phyloP scores from a whole-genome alignment of 1,140 invertebrate species.

The Proales similis region DNA sequence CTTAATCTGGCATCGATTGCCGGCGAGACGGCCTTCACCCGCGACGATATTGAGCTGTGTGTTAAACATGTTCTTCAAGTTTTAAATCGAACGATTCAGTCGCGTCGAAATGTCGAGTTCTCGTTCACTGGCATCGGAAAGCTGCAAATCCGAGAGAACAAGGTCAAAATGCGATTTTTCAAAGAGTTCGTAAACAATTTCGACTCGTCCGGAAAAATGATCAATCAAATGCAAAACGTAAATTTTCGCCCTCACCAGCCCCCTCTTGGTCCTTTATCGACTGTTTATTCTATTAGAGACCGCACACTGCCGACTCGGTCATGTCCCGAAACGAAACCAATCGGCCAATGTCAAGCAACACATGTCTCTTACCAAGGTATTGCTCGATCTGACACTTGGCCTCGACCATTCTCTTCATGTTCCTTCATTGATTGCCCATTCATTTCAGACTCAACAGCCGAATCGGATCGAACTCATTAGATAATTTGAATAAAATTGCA shows the following conservation, averaged over 20 bases:
- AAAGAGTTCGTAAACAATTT: constrained; percentile 51
- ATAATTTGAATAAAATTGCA: background rate
- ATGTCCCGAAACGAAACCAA: constrained; percentile 45
- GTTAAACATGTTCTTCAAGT: constrained; percentile 48
- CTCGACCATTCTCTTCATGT: background rate
- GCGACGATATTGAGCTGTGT: constrained; percentile 51
- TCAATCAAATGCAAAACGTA: constrained; percentile 50
- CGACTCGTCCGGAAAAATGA: constrained; percentile 48
- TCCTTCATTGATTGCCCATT: background rate
- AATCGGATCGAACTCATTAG: background rate
- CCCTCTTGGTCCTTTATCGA: constrained; percentile 4
- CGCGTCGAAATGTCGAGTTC: constrained; percentile 48
- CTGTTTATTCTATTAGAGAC: constrained; percentile 43
- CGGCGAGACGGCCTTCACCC: constrained; percentile 48
- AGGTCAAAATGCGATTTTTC: constrained; percentile 53
- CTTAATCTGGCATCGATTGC: constrained; percentile 50
- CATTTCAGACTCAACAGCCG: constrained; percentile 12
- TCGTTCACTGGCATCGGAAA: constrained; percentile 49
- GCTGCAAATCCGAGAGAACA: constrained; percentile 46
- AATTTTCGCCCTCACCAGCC: constrained; percentile 36
- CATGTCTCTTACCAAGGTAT: constrained; percentile 23
- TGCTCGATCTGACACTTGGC: background rate
- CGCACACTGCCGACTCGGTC: constrained; percentile 51
- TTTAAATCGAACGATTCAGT: constrained; percentile 43
- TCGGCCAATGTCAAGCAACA: constrained; percentile 34